These are phyloP conservation scores for Lemur catta DNA, from an alignment of 2,797 vertebrate species.

Conservation along the genomic window DNA sequence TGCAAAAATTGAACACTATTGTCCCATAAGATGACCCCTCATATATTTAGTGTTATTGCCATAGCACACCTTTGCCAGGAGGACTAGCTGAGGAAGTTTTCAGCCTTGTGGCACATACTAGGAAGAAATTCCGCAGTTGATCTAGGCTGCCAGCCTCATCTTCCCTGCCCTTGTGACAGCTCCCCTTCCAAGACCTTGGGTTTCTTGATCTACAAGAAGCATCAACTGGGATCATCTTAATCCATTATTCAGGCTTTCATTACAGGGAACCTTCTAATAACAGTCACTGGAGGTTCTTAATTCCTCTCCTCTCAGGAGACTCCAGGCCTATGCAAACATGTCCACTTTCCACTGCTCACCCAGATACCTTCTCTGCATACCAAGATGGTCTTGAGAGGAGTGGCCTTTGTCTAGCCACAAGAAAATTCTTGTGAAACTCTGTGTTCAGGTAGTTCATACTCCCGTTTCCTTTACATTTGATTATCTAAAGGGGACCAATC, in stretches of 20 bases:
- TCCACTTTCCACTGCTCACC: background rate
- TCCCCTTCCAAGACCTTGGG: background rate
- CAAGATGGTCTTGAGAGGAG: background rate
- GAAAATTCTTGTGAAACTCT: background rate
- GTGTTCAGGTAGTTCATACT: background rate
- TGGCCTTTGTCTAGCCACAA: background rate
- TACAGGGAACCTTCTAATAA: background rate
- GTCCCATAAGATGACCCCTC: background rate
- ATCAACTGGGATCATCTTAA: background rate
- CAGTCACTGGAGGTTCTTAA: background rate
- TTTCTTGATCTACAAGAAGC: background rate
- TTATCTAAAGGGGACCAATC: background rate
- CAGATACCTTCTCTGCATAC: background rate
- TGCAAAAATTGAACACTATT: background rate
- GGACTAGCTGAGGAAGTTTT: background rate
- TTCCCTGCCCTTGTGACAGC: rapidly evolving
- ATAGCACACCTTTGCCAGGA: background rate
- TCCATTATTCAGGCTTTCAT: background rate
- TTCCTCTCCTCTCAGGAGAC: background rate
- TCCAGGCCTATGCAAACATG: background rate
- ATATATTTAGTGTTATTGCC: background rate
- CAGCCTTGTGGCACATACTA: background rate
- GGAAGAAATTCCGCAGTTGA: background rate
- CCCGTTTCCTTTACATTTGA: background rate
- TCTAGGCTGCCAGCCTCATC: background rate